Conservation (phyloP, 2,797 vertebrate species). For the Pantherophis vulpinus region DNA sequence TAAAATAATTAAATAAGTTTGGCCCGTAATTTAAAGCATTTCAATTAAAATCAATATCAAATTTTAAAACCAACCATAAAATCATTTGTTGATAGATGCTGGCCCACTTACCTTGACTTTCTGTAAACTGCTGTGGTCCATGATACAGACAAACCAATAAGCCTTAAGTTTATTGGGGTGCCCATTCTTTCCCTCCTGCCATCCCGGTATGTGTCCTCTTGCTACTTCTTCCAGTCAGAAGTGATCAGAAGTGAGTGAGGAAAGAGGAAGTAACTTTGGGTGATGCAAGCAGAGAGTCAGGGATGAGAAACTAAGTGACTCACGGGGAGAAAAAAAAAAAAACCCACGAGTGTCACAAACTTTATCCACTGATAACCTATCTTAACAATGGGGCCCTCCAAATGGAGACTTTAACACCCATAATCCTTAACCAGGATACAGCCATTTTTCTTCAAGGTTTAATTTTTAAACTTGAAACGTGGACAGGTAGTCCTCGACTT, state of each 20-base stretch:
- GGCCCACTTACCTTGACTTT: neutral
- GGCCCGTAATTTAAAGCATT: too few relatives aligned
- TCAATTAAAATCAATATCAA: too few relatives aligned
- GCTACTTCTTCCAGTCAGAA: neutral
- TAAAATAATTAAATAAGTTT: too few relatives aligned
- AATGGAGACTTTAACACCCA: neutral
- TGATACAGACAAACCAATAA: neutral
- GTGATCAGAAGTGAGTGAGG: neutral
- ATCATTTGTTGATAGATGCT: neutral
- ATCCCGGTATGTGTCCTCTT: neutral
- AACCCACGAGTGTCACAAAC: neutral
- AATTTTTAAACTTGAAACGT: neutral
- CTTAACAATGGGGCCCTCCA: neutral
- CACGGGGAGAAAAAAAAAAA: neutral
- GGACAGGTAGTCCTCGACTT: neutral
- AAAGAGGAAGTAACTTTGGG: neutral
- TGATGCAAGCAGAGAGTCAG: slow-evolving; percentile 1
- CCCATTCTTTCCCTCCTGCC: neutral
- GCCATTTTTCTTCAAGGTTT: neutral
- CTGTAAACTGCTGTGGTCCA: neutral
- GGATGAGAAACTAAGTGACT: neutral
- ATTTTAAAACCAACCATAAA: too few relatives aligned
- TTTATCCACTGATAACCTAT: neutral
- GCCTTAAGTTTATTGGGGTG: neutral
- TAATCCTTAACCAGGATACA: neutral